Evolutionary conservation across 2,113 vertebrate species (phyloP).

Genomic region (Isurus oxyrinchus): DNA sequence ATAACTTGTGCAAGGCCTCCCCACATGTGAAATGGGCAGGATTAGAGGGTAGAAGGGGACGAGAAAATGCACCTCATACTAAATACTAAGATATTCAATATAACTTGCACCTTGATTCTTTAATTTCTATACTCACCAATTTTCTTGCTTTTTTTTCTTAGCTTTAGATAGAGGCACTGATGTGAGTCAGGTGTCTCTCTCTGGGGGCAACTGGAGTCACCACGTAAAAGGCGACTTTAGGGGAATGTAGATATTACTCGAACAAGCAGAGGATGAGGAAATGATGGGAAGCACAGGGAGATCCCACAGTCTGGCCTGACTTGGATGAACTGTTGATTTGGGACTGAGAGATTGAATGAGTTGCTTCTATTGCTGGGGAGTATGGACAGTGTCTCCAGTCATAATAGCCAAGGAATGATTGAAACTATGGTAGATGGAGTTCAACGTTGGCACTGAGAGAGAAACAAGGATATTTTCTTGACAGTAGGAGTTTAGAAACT

Average conservation of each 20-base stretch:
- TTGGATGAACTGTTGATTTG: neutral
- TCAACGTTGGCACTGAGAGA: too few species aligned
- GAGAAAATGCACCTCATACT: neutral
- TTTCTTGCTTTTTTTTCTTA: neutral
- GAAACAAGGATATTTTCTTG: too few species aligned
- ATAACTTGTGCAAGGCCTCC: neutral
- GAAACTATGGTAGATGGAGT: too few species aligned
- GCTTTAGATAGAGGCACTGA: neutral
- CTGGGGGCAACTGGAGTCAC: neutral
- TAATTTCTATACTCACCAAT: neutral
- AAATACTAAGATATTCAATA: neutral
- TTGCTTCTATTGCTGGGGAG: neutral
- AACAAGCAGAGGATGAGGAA: neutral
- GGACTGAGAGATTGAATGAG: neutral
- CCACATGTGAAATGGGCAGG: neutral
- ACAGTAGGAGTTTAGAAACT: too few species aligned
- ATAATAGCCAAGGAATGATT: too few species aligned
- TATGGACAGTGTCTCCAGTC: too few species aligned
- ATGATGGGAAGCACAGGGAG: neutral
- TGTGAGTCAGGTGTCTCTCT: neutral
- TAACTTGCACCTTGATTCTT: neutral
- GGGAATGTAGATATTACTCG: neutral
- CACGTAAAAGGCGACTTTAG: neutral
- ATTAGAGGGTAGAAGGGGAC: neutral
- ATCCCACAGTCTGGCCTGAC: neutral